Evolutionary conservation across 2,113 vertebrate species (phyloP).

Genomic region (Gymnocephalus cernua): DNA sequence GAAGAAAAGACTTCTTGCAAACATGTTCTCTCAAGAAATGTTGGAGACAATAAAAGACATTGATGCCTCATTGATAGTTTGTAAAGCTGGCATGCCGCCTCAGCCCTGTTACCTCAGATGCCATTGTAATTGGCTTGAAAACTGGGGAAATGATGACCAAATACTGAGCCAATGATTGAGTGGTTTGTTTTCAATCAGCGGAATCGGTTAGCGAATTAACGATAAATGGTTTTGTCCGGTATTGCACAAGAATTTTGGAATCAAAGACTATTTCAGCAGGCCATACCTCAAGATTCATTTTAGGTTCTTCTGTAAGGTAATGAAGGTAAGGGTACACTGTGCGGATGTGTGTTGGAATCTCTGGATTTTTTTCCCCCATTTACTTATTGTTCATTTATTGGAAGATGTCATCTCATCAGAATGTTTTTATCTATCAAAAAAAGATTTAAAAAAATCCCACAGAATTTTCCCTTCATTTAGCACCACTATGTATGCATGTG

Average conservation of each 20-base stretch:
- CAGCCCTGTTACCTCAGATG: conserved; percentile 64
- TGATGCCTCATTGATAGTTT: conserved; percentile 47
- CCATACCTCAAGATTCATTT: conserved; percentile 49
- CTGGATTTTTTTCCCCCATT: background rate
- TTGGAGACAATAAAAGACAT: conserved; percentile 55
- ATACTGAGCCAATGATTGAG: conserved; percentile 4
- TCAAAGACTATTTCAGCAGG: conserved; percentile 28
- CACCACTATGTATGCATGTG: conserved; percentile 35
- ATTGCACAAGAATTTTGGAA: conserved; percentile 56
- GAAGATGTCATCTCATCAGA: conserved; percentile 19
- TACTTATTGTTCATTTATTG: conserved; percentile 33
- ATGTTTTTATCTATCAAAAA: conserved; percentile 33
- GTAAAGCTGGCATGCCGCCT: conserved; percentile 43
- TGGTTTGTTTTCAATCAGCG: background rate
- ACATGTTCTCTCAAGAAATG: conserved; percentile 40
- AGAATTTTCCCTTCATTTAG: conserved; percentile 7
- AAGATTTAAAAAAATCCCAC: conserved; percentile 11
- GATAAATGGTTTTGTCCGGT: conserved; percentile 33
- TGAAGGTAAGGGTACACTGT: conserved; percentile 38
- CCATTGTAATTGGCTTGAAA: conserved; percentile 22
- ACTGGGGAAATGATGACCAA: conserved; percentile 15
- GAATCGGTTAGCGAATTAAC: conserved; percentile 22
- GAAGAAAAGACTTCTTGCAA: conserved; percentile 18
- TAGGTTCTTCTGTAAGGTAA: conserved; percentile 39
- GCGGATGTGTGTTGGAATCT: conserved; percentile 28